A percentile compares a stretch with the other conserved stretches of the same genome.
These are phyloP conservation scores for Microcebus murinus DNA, from an alignment of 2,113 vertebrate genomes.

Conservation along the genomic window DNA sequence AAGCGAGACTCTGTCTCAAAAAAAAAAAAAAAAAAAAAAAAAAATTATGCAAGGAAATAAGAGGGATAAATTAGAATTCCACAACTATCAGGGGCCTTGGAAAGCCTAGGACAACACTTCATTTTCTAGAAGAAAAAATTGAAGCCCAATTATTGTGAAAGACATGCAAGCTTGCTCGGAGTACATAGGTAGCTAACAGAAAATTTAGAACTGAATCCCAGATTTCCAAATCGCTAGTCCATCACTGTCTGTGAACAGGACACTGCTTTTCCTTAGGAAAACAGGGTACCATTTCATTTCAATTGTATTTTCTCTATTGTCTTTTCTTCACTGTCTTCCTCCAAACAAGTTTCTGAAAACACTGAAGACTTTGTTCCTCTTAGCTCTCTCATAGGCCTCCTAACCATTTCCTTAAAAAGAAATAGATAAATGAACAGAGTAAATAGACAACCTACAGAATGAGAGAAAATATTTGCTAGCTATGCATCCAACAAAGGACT, in stretches of 20 bases:
- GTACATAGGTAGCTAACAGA: not conserved
- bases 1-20: no score
- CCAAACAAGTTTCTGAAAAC: not conserved
- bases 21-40: no score
- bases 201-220: not conserved
- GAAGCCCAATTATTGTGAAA: not conserved
- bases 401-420: slow-evolving; percentile 11
- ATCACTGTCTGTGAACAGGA: not conserved
- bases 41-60: not conserved
- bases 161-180: not conserved
- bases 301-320: not conserved
- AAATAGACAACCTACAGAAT: no score
- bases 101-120: not conserved
- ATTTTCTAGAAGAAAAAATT: slow-evolving; percentile 13
- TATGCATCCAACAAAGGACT: no score
- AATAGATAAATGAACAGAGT: no score
- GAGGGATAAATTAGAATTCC: not conserved
- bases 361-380: not conserved
- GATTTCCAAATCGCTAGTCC: not conserved
- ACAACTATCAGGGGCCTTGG: not conserved
- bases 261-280: not conserved
- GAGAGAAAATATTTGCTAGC: no score
- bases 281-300: not conserved
- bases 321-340: not conserved
- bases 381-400: not conserved